Evolutionary conservation across 2,113 vertebrate genomes (phyloP).

Genomic region (Scatophagus argus): DNA sequence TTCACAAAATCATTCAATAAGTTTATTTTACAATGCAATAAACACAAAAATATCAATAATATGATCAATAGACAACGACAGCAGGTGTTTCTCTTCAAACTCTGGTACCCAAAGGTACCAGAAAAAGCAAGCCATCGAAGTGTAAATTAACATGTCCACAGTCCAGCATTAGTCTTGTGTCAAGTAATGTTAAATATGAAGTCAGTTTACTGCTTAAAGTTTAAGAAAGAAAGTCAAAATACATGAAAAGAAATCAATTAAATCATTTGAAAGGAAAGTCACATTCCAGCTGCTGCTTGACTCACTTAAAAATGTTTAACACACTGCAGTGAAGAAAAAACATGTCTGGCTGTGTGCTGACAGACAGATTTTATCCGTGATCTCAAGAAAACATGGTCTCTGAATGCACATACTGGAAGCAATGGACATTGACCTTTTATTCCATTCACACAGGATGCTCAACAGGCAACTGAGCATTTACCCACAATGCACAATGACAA

Average conservation of each 20-base stretch:
- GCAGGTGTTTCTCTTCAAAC: no score
- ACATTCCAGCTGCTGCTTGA: neutral
- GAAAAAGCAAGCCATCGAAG: neutral
- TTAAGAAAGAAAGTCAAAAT: neutral
- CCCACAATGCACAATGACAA: neutral
- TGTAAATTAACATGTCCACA: neutral
- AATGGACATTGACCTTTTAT: neutral
- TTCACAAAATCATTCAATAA: no score
- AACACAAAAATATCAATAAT: neutral
- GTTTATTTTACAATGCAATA: neutral
- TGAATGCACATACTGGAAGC: neutral
- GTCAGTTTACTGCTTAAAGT: no score
- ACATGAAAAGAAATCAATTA: no score
- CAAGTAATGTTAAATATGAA: neutral
- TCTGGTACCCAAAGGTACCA: neutral
- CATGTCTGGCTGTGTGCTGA: neutral
- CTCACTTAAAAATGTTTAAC: neutral
- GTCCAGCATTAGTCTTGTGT: neutral
- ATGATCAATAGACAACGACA: neutral
- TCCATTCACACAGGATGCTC: neutral
- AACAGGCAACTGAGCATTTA: constrained; percentile 3
- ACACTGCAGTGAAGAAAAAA: neutral
- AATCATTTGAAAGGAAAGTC: neutral
- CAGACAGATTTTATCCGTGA: neutral
- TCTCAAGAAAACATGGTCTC: neutral